Percentiles rank a stretch among this genome's conserved stretches.
These are phyloP conservation scores for Dexiosoma caninum DNA, from an alignment of 2,888 invertebrate genomes.

Conservation along the genomic window DNA sequence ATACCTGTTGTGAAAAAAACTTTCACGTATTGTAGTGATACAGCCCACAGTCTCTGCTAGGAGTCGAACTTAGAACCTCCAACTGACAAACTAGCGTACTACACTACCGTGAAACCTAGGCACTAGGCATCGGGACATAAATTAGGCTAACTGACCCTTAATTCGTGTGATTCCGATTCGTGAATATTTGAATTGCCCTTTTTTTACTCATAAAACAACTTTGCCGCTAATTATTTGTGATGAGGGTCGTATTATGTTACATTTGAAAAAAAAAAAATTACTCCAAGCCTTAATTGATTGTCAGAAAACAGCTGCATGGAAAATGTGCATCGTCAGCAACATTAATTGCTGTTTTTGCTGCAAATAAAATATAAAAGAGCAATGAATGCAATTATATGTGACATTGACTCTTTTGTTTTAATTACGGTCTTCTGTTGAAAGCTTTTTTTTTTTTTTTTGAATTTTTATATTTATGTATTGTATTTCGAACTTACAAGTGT, in stretches of 20 bases:
- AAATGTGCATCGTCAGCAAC: slow-evolving; percentile 48
- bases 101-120: no score
- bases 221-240: neutral
- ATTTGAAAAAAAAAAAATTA: neutral
- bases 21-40: no score
- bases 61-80: no score
- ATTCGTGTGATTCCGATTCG: no score
- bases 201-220: no score
- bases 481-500: slow-evolving; percentile 3
- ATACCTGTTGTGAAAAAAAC: no score
- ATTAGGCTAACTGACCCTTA: no score
- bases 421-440: slow-evolving; percentile 20
- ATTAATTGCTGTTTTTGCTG: slow-evolving; percentile 17
- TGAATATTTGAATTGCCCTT: no score
- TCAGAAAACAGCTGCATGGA: neutral
- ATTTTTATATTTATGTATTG: neutral
- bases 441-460: slow-evolving; percentile 31
- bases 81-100: no score
- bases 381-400: slow-evolving; percentile 64
- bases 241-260: neutral
- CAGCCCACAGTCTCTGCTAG: no score
- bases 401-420: slow-evolving; percentile 65
- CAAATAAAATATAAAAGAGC: neutral
- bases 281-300: neutral
- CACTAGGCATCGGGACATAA: no score